Evolutionary conservation across 2,888 invertebrate species (phyloP).

Genomic region (Biston betularia): DNA sequence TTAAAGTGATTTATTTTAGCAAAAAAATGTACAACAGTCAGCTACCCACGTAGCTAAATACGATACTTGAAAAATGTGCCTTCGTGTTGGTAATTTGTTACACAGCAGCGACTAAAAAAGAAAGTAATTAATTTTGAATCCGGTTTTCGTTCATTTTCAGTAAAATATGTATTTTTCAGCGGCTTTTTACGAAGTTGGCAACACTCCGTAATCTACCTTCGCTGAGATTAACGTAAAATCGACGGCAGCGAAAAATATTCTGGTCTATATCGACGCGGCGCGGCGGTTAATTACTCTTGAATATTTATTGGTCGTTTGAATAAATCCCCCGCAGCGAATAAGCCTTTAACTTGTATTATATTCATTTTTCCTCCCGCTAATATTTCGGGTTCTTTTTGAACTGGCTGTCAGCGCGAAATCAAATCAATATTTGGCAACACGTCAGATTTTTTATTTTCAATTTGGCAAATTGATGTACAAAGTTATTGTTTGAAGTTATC

Average conservation of each 20-base stretch:
- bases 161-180: constrained; percentile 62
- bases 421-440: constrained; percentile 34
- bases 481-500: no score
- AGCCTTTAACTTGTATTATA: constrained; percentile 78
- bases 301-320: constrained; percentile 85
- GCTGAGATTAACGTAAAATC: constrained; percentile 76
- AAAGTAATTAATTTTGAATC: constrained; percentile 54
- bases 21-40: constrained; percentile 3
- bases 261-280: constrained; percentile 64
- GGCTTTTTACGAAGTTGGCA: constrained; percentile 67
- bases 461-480: not conserved
- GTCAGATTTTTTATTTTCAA: constrained; percentile 11
- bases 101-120: constrained; percentile 42
- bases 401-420: constrained; percentile 37
- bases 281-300: constrained; percentile 82
- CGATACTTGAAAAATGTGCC: constrained; percentile 37
- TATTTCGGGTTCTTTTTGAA: constrained; percentile 58
- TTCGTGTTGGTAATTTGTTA: constrained; percentile 46
- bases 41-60: constrained; percentile 23
- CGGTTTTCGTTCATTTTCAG: constrained; percentile 53
- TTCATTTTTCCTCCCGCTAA: constrained; percentile 68
- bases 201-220: constrained; percentile 77
- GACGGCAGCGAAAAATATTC: constrained; percentile 77
- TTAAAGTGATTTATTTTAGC: constrained; percentile 16
- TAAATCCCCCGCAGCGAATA: constrained; percentile 78